phyloP scores from a whole-genome alignment of 2,113 vertebrate genomes.

The Ascaphus truei region DNA sequence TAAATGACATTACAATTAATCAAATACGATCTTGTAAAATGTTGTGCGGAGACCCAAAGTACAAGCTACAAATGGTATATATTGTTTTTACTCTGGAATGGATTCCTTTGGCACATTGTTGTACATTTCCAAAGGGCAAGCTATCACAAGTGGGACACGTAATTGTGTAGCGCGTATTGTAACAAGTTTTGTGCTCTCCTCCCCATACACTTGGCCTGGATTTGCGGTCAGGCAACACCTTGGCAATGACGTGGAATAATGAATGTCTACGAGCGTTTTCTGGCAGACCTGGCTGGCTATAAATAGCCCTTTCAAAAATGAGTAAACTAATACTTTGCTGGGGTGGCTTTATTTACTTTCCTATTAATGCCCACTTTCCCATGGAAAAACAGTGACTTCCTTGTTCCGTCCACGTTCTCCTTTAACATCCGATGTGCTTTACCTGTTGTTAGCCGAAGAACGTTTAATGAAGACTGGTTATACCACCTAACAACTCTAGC shows the following conservation, averaged over 20 bases:
- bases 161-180: neutral
- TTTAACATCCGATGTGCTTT: neutral
- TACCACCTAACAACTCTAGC: too few relatives aligned
- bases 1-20: constrained; percentile 33
- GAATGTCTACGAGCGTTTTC: constrained; percentile 31
- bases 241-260: constrained; percentile 35
- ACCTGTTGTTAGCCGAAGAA: too few relatives aligned
- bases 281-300: constrained; percentile 24
- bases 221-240: constrained; percentile 21
- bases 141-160: constrained; percentile 29
- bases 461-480: too few relatives aligned
- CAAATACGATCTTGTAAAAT: neutral
- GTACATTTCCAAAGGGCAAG: constrained; percentile 36
- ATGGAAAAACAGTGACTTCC: constrained; percentile 22
- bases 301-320: constrained; percentile 36
- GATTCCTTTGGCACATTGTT: neutral
- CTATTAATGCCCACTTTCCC: constrained; percentile 29
- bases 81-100: constrained; percentile 34
- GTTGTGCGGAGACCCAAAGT: neutral
- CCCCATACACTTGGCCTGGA: constrained; percentile 27
- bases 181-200: constrained; percentile 35
- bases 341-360: constrained; percentile 12
- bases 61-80: neutral
- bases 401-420: constrained; percentile 2
- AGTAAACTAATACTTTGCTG: constrained; percentile 28